Percentiles rank a stretch among this genome's conserved stretches.
Evolutionary conservation across 2,113 vertebrate species (phyloP).

Genomic region (Pteropus alecto): DNA sequence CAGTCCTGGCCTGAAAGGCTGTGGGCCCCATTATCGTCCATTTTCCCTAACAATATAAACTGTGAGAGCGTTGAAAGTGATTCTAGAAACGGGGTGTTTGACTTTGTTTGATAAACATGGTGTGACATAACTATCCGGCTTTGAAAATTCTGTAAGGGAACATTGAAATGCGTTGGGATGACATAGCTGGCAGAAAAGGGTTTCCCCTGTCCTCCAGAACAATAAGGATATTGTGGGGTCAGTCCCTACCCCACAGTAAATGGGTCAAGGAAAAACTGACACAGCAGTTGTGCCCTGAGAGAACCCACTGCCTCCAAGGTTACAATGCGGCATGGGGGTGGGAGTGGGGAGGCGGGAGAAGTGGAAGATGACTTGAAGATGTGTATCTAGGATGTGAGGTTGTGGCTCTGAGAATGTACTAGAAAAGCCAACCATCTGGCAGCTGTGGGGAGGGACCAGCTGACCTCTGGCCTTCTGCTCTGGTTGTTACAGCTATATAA

Average conservation of each 20-base stretch:
- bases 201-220: neutral
- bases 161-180: neutral
- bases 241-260: neutral
- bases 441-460: neutral
- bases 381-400: neutral
- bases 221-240: neutral
- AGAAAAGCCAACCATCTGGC: conserved; percentile 1
- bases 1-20: neutral
- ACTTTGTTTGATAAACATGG: neutral
- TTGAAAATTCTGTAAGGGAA: neutral
- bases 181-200: neutral
- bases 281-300: neutral
- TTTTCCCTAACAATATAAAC: neutral
- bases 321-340: neutral
- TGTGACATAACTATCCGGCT: neutral
- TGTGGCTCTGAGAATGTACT: neutral
- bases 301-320: neutral
- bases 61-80: neutral
- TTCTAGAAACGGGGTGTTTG: neutral
- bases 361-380: neutral
- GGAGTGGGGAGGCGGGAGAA: neutral
- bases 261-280: neutral
- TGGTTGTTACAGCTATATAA: conserved; percentile 18
- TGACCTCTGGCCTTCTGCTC: conserved; percentile 39
- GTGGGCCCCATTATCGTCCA: neutral